Evolutionary conservation across 2,888 invertebrate species (phyloP).

Genomic region (Prosapia bicincta): DNA sequence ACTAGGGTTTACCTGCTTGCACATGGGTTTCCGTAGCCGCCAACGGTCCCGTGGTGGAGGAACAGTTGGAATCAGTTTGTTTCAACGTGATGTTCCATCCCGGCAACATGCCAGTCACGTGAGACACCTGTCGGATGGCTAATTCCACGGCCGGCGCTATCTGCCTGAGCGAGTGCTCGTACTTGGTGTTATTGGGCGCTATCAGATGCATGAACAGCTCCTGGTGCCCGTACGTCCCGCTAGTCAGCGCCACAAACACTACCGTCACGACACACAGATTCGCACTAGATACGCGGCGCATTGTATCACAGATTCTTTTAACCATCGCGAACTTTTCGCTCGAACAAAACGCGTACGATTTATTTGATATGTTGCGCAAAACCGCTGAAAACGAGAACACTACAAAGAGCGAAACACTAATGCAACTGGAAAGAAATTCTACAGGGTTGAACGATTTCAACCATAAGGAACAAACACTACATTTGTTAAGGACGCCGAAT

Average conservation of each 20-base stretch:
- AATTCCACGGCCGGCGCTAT: slow-evolving; percentile 68
- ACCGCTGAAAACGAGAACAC: too few species aligned
- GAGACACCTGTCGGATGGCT: slow-evolving; percentile 61
- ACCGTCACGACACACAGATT: slow-evolving; percentile 5
- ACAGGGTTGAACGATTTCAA: too few species aligned
- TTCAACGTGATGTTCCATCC: slow-evolving; percentile 67
- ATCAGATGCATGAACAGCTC: slow-evolving; percentile 60
- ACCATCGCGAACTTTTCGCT: too few species aligned
- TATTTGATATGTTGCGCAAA: too few species aligned
- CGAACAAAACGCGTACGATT: too few species aligned
- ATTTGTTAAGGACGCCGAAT: too few species aligned
- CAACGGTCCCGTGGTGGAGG: slow-evolving; percentile 71
- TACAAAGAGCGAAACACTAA: too few species aligned
- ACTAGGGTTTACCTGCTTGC: slow-evolving; percentile 48
- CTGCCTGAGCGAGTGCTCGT: slow-evolving; percentile 61
- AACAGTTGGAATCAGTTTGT: slow-evolving; percentile 70
- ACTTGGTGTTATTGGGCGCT: slow-evolving; percentile 56
- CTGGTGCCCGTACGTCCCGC: background rate
- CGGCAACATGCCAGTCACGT: slow-evolving; percentile 56
- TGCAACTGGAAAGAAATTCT: too few species aligned
- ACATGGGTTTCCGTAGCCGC: slow-evolving; percentile 67
- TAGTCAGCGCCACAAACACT: slow-evolving; percentile 15
- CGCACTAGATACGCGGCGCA: background rate
- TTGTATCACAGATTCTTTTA: background rate
- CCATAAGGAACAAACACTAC: too few species aligned